These are phyloP conservation scores for Hepsetus odoe DNA, from an alignment of 2,113 vertebrate genomes.

Conservation along the genomic window DNA sequence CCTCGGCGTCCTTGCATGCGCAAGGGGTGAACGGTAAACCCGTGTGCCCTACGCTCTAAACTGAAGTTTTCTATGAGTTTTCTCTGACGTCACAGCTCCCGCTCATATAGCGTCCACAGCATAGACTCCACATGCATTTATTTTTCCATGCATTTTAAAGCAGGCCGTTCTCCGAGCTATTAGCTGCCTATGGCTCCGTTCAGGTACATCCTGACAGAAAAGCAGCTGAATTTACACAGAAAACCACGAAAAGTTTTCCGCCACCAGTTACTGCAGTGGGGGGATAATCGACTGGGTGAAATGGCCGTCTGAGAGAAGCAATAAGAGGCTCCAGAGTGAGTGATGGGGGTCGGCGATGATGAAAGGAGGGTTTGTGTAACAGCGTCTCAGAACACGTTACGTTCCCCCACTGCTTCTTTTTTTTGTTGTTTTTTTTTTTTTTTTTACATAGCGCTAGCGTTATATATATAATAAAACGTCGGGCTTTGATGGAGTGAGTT, in stretches of 20 bases:
- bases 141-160: constrained; percentile 42
- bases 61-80: neutral
- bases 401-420: no score
- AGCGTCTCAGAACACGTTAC: neutral
- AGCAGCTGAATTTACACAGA: neutral
- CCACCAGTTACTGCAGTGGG: neutral
- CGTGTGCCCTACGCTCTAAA: neutral
- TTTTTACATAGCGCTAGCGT: neutral
- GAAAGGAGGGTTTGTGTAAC: neutral
- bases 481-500: neutral
- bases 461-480: neutral
- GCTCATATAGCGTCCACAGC: neutral
- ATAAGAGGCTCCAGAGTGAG: constrained; percentile 20
- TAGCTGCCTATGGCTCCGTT: constrained; percentile 23
- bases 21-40: no score
- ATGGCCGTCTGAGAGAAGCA: neutral
- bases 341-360: constrained; percentile 1
- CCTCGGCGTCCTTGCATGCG: neutral
- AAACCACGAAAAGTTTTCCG: constrained; percentile 1
- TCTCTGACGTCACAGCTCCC: neutral
- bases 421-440: no score
- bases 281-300: constrained; percentile 1
- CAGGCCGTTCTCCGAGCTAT: constrained; percentile 10
- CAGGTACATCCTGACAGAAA: neutral
- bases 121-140: constrained; percentile 5